phyloP scores from a whole-genome alignment of 2,888 invertebrate genomes.

The Melitaea athalia region DNA sequence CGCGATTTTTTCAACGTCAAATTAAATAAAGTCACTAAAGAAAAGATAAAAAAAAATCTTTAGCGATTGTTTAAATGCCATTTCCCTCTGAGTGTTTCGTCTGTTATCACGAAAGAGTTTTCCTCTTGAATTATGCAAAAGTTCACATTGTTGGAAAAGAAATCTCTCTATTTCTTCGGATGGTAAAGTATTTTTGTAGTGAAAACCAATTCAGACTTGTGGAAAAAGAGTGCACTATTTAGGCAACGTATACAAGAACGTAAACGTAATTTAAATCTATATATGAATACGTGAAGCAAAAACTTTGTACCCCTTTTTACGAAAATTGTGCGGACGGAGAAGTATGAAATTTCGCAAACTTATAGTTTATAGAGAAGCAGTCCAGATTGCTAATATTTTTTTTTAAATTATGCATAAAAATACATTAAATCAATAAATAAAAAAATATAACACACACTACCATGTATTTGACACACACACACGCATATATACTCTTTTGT shows the following conservation, averaged over 20 bases:
- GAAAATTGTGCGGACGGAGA: too few relatives aligned
- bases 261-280: not conserved
- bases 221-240: constrained; percentile 3
- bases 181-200: constrained; percentile 33
- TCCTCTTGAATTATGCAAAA: constrained; percentile 35
- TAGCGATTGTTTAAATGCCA: constrained; percentile 16
- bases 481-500: too few relatives aligned
- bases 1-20: too few relatives aligned
- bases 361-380: too few relatives aligned
- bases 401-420: too few relatives aligned
- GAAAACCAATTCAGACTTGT: constrained; percentile 22
- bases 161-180: constrained; percentile 27
- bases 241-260: not conserved
- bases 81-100: constrained; percentile 31
- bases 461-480: too few relatives aligned
- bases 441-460: too few relatives aligned
- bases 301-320: too few relatives aligned
- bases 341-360: too few relatives aligned
- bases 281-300: not conserved
- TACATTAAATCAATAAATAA: too few relatives aligned
- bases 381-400: too few relatives aligned
- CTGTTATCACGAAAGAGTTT: constrained; percentile 31
- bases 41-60: not conserved
- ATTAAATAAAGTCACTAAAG: not conserved
- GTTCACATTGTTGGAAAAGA: constrained; percentile 34